Base-by-base conservation (phyloP, 2,113 vertebrate genomes). In the Myotis davidii region DNA sequence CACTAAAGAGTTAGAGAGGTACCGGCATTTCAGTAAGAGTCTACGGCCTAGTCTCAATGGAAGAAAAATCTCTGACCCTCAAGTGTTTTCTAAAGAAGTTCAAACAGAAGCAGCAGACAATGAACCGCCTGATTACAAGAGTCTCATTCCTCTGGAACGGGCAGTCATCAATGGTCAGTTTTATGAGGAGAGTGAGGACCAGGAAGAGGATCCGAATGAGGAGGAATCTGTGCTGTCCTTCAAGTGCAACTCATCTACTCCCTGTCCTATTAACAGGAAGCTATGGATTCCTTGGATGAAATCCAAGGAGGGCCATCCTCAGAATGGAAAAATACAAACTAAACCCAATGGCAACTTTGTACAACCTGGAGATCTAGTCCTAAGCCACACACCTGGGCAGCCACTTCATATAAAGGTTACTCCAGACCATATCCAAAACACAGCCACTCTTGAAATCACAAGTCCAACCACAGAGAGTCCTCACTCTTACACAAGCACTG, bases 331-430 rank as follows among this genome's bases (percentile, higher is more conserved):
- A 97, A 97, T 98, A 97, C 98, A 98, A 39, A 97, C 98, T 25
- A 99, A 99, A 94, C 98, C 99, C 90, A 99, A 99, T 5, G 98
- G 99, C 85, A 99, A 98, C 96, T 99, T 98, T 13, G 97, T 98
- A 45, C 99, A 99, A 97, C 98, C 99, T 78, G 99, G 99, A 93
- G 99, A 99, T 42, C 97, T 99, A 29, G 99, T 99, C 76, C 97
- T 99, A 95, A 99, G 99, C 81, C 99, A 99, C 88, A 99, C 98
- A n/a, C 99, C 99, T 6, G 99, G 99, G 6, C 99, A 99, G 91
- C 99, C 99, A 27, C 98, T 99, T 97, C 99, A 99, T 85, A 99
- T 99, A 96, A 99, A 99, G 97, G 99, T 99, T 77, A 99, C 99
- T 87, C 99, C 99, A 78, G 99, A 99, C 88, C 99, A 99, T 1